Evolutionary conservation across 2,888 invertebrate genomes (phyloP), one percentile per base, ranked within the genome.

Genomic region (Patella caerulea): DNA sequence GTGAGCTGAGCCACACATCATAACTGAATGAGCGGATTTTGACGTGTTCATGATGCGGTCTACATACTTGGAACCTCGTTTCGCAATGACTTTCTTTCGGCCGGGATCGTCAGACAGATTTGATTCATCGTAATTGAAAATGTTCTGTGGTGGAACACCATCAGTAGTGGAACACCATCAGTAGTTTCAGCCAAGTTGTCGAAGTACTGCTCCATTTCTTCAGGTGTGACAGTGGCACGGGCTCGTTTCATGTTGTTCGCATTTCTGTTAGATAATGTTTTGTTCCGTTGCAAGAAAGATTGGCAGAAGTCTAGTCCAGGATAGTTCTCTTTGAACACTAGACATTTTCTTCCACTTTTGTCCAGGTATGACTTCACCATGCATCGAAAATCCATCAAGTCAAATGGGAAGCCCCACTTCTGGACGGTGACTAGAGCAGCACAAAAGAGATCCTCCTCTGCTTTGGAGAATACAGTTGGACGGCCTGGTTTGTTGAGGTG

Each of bases 1-100:
- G 76, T 81, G 84, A 14, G 92, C 91, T 71, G 88, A 86, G 11
- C 86, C 90, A 75, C 90, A 86, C 77, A 92, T 85, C 92, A 92
- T 92, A 17, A 86, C 85, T 1, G 88, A 87, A 34, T 82, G 87
- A 15, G 85, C 80, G 15, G 85, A 78, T 80, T 92, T 92, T 3
- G 88, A 83, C 52, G 83, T 79, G 29, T 29, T 29, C 29, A 29
- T 29, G 29, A 91, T 85, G 52, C 87, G 78, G 74, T 92, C 90
- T 5, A 90, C 88, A 78, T 92, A 80, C 71, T 82, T 81, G 14
- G 29, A 19, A 17, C 55, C 55, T 55, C 55, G 55, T 55, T 17
- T 55, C 12, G 55, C 55, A 15, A 55, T 12, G 2, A 59, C 78
- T 76, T 73, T 65, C 78, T 84, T 86, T 73, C 83, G 78, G 3